Conservation (phyloP, 2,888 invertebrate genomes). For the Lasioglossum leucozonium region DNA sequence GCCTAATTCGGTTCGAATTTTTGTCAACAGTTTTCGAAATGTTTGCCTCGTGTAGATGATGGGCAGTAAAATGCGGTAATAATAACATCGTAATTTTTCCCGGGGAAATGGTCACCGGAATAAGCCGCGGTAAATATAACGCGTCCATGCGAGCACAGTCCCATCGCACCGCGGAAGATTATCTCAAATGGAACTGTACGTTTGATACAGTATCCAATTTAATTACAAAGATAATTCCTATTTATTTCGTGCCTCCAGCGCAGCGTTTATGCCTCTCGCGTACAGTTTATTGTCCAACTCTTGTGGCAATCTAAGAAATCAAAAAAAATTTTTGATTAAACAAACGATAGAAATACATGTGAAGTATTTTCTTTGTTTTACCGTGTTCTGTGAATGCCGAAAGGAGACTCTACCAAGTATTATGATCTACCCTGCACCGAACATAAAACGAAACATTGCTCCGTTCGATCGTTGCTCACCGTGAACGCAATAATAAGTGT, state of each 20-base stretch:
- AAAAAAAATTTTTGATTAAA: too few relatives aligned
- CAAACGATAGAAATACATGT: too few relatives aligned
- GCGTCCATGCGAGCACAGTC: neutral
- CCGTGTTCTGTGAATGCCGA: neutral
- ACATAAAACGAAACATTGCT: neutral
- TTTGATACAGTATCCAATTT: slow-evolving; percentile 7
- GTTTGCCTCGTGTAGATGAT: neutral
- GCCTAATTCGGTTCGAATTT: neutral
- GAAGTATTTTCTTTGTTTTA: neutral
- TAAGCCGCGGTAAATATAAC: slow-evolving; percentile 4
- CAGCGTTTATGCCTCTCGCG: neutral
- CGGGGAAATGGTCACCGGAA: slow-evolving; percentile 8
- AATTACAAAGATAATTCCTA: slow-evolving; percentile 16
- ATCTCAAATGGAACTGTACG: slow-evolving; percentile 30
- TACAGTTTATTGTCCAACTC: neutral
- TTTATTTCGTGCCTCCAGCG: neutral
- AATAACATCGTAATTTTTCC: slow-evolving; percentile 19
- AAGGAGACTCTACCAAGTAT: neutral
- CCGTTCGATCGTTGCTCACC: slow-evolving; percentile 14
- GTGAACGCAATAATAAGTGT: slow-evolving; percentile 31
- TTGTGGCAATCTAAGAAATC: neutral
- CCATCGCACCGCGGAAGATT: slow-evolving; percentile 26
- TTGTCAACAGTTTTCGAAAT: neutral
- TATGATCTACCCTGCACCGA: neutral
- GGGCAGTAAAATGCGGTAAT: neutral